phyloP scores from a whole-genome alignment of 2,888 invertebrate species.

The Nycteola revayana region DNA sequence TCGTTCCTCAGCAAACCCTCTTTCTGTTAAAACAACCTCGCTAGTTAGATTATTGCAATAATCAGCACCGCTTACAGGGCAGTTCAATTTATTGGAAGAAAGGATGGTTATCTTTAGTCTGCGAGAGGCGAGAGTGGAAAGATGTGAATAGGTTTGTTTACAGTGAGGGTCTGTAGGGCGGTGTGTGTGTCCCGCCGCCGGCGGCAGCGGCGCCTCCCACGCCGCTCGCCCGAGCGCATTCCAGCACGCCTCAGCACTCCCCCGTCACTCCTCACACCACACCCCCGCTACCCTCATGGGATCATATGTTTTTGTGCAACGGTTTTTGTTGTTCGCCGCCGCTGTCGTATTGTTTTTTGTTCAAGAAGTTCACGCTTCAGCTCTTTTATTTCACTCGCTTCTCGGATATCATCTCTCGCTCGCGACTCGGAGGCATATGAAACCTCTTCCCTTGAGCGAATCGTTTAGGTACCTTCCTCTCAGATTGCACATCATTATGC shows the following conservation, averaged over 20 bases:
- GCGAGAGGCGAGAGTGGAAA: conserved; percentile 38
- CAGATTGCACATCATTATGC: conserved; percentile 11
- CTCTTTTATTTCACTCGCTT: conserved; percentile 72
- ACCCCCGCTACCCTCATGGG: conserved; percentile 71
- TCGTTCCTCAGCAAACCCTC: no score
- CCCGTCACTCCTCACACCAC: conserved; percentile 39
- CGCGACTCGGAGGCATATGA: conserved; percentile 30
- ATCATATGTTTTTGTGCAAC: conserved; percentile 83
- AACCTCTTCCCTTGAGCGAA: conserved; percentile 13
- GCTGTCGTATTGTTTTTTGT: conserved; percentile 71
- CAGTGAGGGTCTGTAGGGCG: conserved; percentile 60
- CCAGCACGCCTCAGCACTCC: conserved; percentile 77
- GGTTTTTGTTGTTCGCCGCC: conserved; percentile 82
- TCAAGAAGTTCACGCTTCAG: conserved; percentile 73
- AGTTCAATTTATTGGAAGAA: conserved; percentile 30
- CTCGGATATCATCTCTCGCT: conserved; percentile 63
- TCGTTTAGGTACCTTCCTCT: no score
- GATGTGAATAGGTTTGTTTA: conserved; percentile 74
- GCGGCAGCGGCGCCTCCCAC: conserved; percentile 72
- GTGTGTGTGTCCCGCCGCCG: conserved; percentile 63
- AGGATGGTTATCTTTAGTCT: conserved; percentile 31
- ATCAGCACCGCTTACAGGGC: conserved; percentile 11
- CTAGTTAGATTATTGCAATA: no score
- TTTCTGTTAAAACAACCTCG: no score
- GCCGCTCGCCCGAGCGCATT: conserved; percentile 79